Percentiles rank a stretch among this genome's conserved stretches.
Conservation (phyloP, 2,888 invertebrate genomes). For the Cheilosia scutellata region DNA sequence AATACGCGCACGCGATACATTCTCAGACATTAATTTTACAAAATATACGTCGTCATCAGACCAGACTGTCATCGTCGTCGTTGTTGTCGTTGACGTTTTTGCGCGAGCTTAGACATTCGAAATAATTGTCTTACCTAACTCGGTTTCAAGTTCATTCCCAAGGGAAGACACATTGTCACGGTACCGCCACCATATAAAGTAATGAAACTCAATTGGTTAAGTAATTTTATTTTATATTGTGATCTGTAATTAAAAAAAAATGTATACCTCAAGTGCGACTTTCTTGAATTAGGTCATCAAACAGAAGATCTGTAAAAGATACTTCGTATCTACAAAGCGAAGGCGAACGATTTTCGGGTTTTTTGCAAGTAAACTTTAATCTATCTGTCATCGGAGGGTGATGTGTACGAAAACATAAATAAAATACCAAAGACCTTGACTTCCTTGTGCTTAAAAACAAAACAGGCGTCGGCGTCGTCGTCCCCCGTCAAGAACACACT, state of each 20-base stretch:
- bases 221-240: conserved; percentile 19
- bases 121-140: conserved; percentile 40
- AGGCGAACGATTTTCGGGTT: neutral
- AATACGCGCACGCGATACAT: conserved; percentile 29
- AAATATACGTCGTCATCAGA: neutral
- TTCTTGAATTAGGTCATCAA: conserved; percentile 63
- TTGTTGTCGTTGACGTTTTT: conserved; percentile 8
- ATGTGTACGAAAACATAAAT: conserved; percentile 26
- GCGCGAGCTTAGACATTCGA: conserved; percentile 16
- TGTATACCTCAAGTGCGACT: conserved; percentile 40
- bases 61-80: neutral
- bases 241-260: conserved; percentile 1
- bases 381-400: conserved; percentile 7
- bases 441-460: conserved; percentile 46
- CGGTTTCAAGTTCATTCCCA: conserved; percentile 66
- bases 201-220: conserved; percentile 41
- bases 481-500: conserved; percentile 50
- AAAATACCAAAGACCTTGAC: conserved; percentile 65
- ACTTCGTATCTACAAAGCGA: neutral
- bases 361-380: neutral
- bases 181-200: conserved; percentile 31
- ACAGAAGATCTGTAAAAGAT: conserved; percentile 16
- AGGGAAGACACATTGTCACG: conserved; percentile 36
- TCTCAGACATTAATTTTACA: neutral
- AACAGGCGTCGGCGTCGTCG: conserved; percentile 27